Conservation (phyloP, 2,888 invertebrate genomes). For the Epsilonema sp. region DNA sequence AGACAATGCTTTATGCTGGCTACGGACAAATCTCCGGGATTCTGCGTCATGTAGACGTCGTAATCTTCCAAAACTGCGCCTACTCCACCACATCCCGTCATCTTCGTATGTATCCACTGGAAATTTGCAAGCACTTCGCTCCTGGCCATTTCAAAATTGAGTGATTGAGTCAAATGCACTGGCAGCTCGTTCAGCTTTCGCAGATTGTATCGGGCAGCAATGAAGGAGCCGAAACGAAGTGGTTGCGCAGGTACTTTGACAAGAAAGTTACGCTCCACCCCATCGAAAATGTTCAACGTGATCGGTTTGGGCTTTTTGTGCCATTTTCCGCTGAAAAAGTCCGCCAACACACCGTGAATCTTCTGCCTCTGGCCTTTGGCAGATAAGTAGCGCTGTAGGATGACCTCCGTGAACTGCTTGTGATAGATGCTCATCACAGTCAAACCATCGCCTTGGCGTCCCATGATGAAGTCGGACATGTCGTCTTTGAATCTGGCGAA, state of each 20-base stretch:
- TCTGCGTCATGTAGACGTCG: not conserved
- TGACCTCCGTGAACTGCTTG: conserved; percentile 5
- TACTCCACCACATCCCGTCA: not conserved
- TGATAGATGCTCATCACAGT: conserved; percentile 4
- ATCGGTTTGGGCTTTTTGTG: not conserved
- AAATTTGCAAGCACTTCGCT: not conserved
- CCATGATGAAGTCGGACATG: conserved; percentile 4
- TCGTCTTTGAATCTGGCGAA: conserved; percentile 5
- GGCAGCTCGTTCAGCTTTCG: not conserved
- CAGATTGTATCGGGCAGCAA: not conserved
- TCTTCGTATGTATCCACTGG: not conserved
- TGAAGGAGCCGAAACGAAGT: not conserved
- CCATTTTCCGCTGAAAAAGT: not conserved
- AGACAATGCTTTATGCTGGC: not conserved
- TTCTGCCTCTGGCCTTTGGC: not conserved
- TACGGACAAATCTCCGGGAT: not conserved
- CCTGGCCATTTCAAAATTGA: not conserved
- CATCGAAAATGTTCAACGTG: not conserved
- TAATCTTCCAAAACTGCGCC: not conserved
- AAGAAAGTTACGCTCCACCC: not conserved
- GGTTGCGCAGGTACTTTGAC: not conserved
- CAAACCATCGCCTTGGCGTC: not conserved
- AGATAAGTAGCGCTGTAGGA: not conserved
- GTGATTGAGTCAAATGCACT: not conserved
- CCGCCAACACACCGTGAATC: not conserved